Evolutionary conservation across 2,797 vertebrate species (phyloP).

Genomic region (Thaleichthys pacificus): DNA sequence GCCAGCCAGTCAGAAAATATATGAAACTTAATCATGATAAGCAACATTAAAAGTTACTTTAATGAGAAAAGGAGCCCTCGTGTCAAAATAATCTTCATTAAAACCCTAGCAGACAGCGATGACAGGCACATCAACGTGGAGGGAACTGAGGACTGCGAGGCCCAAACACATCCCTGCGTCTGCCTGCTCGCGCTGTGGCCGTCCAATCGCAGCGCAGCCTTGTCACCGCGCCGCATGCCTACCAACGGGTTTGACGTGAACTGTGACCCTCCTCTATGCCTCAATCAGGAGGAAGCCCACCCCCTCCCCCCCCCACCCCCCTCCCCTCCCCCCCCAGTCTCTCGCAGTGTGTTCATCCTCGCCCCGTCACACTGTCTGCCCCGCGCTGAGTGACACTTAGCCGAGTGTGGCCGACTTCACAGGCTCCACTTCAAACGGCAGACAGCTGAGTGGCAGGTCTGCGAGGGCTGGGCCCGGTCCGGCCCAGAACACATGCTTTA

Average conservation of each 20-base stretch:
- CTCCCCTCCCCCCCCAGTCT: neutral
- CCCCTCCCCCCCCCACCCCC: neutral
- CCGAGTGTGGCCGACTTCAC: slow-evolving; percentile 64
- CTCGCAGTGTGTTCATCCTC: slow-evolving; percentile 37
- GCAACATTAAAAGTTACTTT: slow-evolving; percentile 4
- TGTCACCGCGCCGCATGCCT: slow-evolving; percentile 54
- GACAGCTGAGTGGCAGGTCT: slow-evolving; percentile 67
- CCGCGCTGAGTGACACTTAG: slow-evolving; percentile 62
- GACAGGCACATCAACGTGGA: slow-evolving; percentile 66
- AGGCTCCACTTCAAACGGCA: slow-evolving; percentile 57
- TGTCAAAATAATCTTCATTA: slow-evolving; percentile 30
- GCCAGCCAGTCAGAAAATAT: slow-evolving; percentile 1
- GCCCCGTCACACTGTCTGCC: slow-evolving; percentile 8
- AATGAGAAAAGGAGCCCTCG: slow-evolving; percentile 45
- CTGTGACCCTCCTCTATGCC: slow-evolving; percentile 65
- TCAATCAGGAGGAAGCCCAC: slow-evolving; percentile 51
- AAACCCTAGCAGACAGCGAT: slow-evolving; percentile 31
- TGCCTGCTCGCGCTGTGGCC: slow-evolving; percentile 5
- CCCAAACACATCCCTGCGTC: slow-evolving; percentile 32
- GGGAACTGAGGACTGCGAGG: slow-evolving; percentile 47
- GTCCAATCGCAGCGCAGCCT: slow-evolving; percentile 50
- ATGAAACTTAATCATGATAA: slow-evolving; percentile 29
- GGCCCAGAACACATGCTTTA: slow-evolving; percentile 63
- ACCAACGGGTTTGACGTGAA: slow-evolving; percentile 55
- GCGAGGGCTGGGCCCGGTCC: slow-evolving; percentile 43